A percentile compares a stretch with the other conserved stretches of the same genome.
phyloP scores from a whole-genome alignment of 2,797 vertebrate genomes.

The Pipistrellus pygmaeus region DNA sequence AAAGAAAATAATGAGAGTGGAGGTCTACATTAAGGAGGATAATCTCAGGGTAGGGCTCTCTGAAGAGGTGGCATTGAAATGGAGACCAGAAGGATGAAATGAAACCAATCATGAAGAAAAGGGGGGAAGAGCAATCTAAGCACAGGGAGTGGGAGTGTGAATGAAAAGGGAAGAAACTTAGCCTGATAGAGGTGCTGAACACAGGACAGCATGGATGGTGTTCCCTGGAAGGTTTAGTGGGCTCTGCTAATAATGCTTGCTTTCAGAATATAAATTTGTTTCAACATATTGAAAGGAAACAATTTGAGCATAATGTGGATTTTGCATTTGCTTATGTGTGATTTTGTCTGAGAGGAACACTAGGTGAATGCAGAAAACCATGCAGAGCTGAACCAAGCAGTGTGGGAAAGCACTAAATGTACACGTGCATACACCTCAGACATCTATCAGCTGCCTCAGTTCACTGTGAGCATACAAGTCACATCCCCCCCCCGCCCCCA shows the following conservation, averaged over 20 bases:
- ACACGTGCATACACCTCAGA: not conserved
- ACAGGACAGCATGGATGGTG: not conserved
- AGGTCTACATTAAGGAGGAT: not conserved
- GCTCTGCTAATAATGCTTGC: not conserved
- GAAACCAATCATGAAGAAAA: not conserved
- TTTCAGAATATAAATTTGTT: constrained; percentile 42
- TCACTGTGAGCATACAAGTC: not conserved
- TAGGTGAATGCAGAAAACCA: not conserved
- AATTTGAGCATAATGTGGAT: not conserved
- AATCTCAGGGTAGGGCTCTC: not conserved
- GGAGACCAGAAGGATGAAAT: not conserved
- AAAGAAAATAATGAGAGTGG: not conserved
- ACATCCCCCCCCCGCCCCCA: not conserved
- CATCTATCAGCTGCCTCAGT: not conserved
- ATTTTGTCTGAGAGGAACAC: constrained; percentile 12
- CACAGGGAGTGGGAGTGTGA: not conserved
- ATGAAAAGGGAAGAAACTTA: not conserved
- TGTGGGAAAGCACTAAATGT: not conserved
- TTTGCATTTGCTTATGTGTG: constrained; percentile 4
- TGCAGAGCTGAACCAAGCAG: not conserved
- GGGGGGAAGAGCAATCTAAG: not conserved
- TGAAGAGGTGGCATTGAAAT: not conserved
- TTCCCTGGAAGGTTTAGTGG: not conserved
- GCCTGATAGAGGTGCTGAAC: not conserved
- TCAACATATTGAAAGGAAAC: not conserved